Base-by-base conservation (phyloP, 2,888 invertebrate species). In the Tinea trinotella region DNA sequence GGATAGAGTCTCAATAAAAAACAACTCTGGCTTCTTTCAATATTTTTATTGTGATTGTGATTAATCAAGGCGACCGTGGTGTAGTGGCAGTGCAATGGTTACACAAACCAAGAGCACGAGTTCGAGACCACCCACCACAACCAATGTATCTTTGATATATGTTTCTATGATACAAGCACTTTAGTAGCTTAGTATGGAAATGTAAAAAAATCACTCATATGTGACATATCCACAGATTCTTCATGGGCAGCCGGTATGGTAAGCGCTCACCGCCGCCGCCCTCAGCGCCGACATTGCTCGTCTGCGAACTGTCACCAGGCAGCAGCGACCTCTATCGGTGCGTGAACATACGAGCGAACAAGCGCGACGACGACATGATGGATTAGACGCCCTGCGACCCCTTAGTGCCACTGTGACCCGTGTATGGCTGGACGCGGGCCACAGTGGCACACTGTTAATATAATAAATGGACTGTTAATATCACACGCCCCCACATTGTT, bases 161-260 rank as follows among this genome's bases (percentile, higher is more conserved):
- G n/a, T n/a, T n/a, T n/a, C n/a, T n/a, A n/a, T n/a, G n/a, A n/a
- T n/a, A n/a, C n/a, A n/a, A n/a, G n/a, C n/a, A n/a, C n/a, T n/a
- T n/a, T n/a, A n/a, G n/a, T n/a, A n/a, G n/a, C n/a, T n/a, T n/a
- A n/a, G n/a, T n/a, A n/a, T n/a, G n/a, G n/a, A n/a, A n/a, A n/a
- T n/a, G n/a, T n/a, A n/a, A 15, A 17, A 13, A 15, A 46, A 13
- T n/a, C 17, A 3, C 1, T 15, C 7, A 12, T 10, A 3, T 53
- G 17, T 7, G 17, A 6, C 1, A 6, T 24, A 30, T 30, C 12
- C 9, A 10, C 49, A 57, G 57, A 65, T 79, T 78, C 65, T 71
- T 79, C 67, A 65, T 80, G 67, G 68, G 67, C 48, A 67, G 71
- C 7, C 67, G 79, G 0, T 79, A 78, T 59, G 80, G 79, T 49